These are phyloP conservation scores for Acrobeloides nanus DNA, from an alignment of 2,888 invertebrate genomes.

Conservation along the genomic window DNA sequence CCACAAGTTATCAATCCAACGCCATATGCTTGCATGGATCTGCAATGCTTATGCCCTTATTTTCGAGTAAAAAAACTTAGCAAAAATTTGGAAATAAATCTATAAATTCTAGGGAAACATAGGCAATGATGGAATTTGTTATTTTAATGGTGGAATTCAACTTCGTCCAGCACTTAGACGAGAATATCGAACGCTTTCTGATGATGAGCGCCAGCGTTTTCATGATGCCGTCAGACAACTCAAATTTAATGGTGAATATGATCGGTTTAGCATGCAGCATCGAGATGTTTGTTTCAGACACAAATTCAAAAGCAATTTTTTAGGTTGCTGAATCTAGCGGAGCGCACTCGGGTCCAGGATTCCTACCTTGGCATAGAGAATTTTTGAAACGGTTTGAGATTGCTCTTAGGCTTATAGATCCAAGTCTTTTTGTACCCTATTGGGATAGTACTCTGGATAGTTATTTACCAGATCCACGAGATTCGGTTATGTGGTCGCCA, in stretches of 20 bases:
- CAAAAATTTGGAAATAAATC: no score
- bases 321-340: slow-evolving; percentile 38
- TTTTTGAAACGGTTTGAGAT: slow-evolving; percentile 35
- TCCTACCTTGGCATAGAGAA: slow-evolving; percentile 16
- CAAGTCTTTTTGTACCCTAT: slow-evolving; percentile 53
- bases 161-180: slow-evolving; percentile 26
- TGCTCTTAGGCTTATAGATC: slow-evolving; percentile 51
- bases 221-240: slow-evolving; percentile 25
- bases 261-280: slow-evolving; percentile 33
- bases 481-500: slow-evolving; percentile 39
- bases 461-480: slow-evolving; percentile 40
- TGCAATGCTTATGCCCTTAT: slow-evolving; percentile 44
- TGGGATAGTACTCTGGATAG: slow-evolving; percentile 52
- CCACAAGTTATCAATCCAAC: slow-evolving; percentile 39
- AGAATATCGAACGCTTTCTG: slow-evolving; percentile 26
- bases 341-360: slow-evolving; percentile 48
- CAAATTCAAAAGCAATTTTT: slow-evolving; percentile 13
- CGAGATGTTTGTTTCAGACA: no score
- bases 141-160: no score
- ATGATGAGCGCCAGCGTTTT: slow-evolving; percentile 26
- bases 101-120: no score
- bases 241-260: slow-evolving; percentile 27
- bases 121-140: no score
- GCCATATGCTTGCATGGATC: slow-evolving; percentile 43
- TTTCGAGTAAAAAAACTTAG: slow-evolving; percentile 38